Base-by-base conservation (phyloP, 1,140 invertebrate genomes). In the Caenorhabditis tropicalis region DNA sequence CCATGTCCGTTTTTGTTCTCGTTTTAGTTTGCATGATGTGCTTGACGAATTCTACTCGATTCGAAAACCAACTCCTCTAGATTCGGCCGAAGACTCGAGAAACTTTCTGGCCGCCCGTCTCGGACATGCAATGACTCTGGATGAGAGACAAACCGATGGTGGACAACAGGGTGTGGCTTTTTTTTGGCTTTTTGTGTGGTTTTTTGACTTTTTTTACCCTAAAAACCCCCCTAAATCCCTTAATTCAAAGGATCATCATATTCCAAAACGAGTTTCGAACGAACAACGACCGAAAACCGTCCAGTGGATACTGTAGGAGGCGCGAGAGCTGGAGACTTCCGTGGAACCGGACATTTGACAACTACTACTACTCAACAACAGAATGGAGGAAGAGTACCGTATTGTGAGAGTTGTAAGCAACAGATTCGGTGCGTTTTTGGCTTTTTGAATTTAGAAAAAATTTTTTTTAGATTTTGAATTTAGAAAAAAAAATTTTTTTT, bases 321-420 rank as follows among this genome's bases (percentile, higher is more conserved):
- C 9, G 12, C 58, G 29, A n/a, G n/a, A n/a, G 56, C 56, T 9
- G 60, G 60, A n/a, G 60, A 70, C 19, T 39, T 43, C 10, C 65
- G 36, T 36, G 31, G 31, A 19, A n/a, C 65, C 36, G 65, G 65
- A 24, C 65, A 74, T 10, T 15, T 74, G n/a, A 74, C 65, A 1
- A 74, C 65, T 5, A 27, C 80, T 58, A 48, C 81, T 31, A 58
- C 29, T 79, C 27, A 39, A 82, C 48, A 85, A 29, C 49, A 82
- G 10, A 74, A 89, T 29, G 48, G 83, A 36, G 70, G 70, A 43
- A 46, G 79, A 12, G 49, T 84, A 46, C 88, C 88, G 15, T 87
- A 85, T 70, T 88, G 88, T 74, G 88, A 88, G 65, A 53, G 82
- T 15, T 88, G 88, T 49, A 86, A 88, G 33, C 74, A 85, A 21